Evolutionary conservation across 2,113 vertebrate species (phyloP).

Genomic region (Callithrix jacchus): DNA sequence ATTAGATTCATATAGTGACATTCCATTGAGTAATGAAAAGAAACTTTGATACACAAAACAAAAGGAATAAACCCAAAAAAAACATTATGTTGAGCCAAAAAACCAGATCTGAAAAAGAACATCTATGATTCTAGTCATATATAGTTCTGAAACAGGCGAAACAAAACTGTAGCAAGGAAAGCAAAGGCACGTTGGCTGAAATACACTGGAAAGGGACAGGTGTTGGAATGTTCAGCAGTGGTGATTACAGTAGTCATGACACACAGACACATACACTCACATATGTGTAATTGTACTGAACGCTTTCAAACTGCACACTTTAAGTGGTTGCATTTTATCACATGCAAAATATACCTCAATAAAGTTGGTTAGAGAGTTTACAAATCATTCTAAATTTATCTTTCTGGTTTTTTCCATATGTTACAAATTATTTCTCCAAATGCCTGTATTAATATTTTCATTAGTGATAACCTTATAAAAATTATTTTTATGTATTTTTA

Average conservation of each 20-base stretch:
- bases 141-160: not conserved
- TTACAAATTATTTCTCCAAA: slow-evolving; percentile 26
- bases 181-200: not conserved
- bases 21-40: slow-evolving; percentile 2
- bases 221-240: not conserved
- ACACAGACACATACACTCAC: not conserved
- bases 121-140: not conserved
- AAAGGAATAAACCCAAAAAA: not conserved
- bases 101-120: not conserved
- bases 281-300: not conserved
- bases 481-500: not conserved
- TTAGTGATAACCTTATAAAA: not conserved
- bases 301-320: not conserved
- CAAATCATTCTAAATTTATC: not conserved
- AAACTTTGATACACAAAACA: not conserved
- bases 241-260: not conserved
- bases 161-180: not conserved
- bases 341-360: not conserved
- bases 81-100: not conserved
- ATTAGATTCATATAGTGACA: not conserved
- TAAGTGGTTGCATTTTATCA: not conserved
- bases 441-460: not conserved
- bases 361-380: not conserved
- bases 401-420: not conserved
- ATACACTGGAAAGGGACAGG: not conserved